Evolutionary conservation across 2,797 vertebrate genomes (phyloP).

Genomic region (Alcedo quadribrachys): DNA sequence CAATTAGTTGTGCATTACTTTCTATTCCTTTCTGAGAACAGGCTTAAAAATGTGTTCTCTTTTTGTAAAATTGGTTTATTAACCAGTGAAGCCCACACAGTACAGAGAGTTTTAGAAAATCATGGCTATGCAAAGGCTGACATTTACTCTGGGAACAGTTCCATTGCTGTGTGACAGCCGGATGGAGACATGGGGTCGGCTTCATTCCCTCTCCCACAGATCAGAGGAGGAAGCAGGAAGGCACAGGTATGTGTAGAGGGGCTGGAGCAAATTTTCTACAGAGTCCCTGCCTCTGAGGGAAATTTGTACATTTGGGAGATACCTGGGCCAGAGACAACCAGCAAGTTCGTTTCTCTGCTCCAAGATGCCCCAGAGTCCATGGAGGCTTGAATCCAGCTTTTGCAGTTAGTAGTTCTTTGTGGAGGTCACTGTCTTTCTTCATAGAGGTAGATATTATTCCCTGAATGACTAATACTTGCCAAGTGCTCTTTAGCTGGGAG

Average conservation of each 20-base stretch:
- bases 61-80: background rate
- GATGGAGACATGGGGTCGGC: background rate
- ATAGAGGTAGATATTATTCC: background rate
- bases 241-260: background rate
- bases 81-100: background rate
- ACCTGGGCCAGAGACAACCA: background rate
- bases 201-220: background rate
- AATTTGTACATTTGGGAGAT: background rate
- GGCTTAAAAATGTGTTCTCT: background rate
- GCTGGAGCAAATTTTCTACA: background rate
- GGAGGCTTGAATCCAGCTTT: background rate
- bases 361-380: accelerated
- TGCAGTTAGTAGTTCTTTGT: background rate
- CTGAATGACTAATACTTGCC: background rate
- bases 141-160: background rate
- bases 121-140: background rate
- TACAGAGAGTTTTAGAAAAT: background rate
- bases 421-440: background rate
- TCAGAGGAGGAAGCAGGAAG: background rate
- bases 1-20: background rate
- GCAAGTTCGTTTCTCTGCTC: background rate
- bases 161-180: accelerated
- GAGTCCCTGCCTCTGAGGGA: background rate
- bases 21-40: background rate
- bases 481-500: background rate